These are phyloP conservation scores for Percopsis transmontana DNA, from an alignment of 2,113 vertebrate genomes.

Conservation along the genomic window DNA sequence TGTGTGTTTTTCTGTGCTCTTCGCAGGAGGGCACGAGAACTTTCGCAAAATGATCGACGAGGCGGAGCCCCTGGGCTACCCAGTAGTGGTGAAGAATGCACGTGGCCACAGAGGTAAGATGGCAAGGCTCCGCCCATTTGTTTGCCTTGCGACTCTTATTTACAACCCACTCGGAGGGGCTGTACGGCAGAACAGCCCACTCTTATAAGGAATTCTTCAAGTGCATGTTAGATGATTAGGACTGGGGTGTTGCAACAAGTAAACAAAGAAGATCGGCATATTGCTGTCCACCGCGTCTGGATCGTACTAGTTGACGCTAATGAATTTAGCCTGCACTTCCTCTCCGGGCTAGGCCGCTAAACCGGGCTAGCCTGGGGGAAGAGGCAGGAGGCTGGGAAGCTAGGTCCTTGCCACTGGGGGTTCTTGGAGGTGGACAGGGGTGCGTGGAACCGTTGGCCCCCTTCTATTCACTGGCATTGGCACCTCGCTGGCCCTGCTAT, in stretches of 20 bases:
- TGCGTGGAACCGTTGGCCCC: slow-evolving; percentile 40
- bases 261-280: slow-evolving; percentile 2
- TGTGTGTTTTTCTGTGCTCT: slow-evolving; percentile 41
- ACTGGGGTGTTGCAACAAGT: slow-evolving; percentile 10
- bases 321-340: too few species aligned
- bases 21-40: slow-evolving; percentile 88
- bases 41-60: slow-evolving; percentile 93
- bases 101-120: slow-evolving; percentile 88
- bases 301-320: too few species aligned
- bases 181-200: slow-evolving; percentile 16
- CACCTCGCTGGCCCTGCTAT: slow-evolving; percentile 43
- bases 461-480: slow-evolving; percentile 49
- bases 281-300: not conserved
- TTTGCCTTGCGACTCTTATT: too few species aligned
- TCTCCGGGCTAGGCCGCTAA: too few species aligned
- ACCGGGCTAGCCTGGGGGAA: too few species aligned
- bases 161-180: too few species aligned
- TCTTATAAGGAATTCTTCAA: slow-evolving; percentile 45
- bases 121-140: not conserved
- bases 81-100: slow-evolving; percentile 91
- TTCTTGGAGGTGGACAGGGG: not conserved
- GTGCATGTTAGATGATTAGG: slow-evolving; percentile 51
- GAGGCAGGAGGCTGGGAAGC: too few species aligned
- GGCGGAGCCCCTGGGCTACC: slow-evolving; percentile 89
- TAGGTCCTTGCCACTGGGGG: slow-evolving; percentile 9